Conservation (phyloP, 2,797 vertebrate genomes). For the Lagothrix lagotricha region DNA sequence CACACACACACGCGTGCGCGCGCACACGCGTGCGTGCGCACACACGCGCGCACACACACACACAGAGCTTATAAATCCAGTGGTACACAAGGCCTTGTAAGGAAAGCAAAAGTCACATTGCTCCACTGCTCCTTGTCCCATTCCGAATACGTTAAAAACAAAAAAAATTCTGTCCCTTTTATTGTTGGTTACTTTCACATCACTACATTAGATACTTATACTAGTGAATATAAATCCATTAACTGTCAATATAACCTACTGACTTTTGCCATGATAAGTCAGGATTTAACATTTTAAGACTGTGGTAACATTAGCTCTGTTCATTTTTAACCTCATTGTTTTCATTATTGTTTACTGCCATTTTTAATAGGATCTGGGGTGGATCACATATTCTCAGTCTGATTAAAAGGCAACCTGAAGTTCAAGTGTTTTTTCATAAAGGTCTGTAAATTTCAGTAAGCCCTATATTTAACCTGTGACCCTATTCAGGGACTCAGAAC, state of each 20-base stretch:
- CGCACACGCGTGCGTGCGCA: too few relatives aligned
- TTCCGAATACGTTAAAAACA: neutral
- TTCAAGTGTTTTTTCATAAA: neutral
- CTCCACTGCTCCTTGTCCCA: fast-evolving
- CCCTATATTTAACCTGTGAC: neutral
- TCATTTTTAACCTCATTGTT: neutral
- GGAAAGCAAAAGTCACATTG: neutral
- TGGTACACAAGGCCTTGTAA: neutral
- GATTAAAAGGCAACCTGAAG: neutral
- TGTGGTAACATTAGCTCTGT: neutral
- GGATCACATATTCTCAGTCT: neutral
- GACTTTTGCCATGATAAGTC: neutral
- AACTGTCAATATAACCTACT: neutral
- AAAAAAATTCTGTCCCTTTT: neutral
- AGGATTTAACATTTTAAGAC: neutral
- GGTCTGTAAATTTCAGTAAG: neutral
- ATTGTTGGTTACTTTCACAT: neutral
- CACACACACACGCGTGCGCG: neutral
- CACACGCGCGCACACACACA: neutral
- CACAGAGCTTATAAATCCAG: neutral
- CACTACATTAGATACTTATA: neutral
- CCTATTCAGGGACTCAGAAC: neutral
- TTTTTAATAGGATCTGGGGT: neutral
- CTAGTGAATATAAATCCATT: neutral
- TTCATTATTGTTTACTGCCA: neutral